Evolutionary conservation across 2,113 vertebrate genomes (phyloP).

Genomic region (Guaruba guarouba): DNA sequence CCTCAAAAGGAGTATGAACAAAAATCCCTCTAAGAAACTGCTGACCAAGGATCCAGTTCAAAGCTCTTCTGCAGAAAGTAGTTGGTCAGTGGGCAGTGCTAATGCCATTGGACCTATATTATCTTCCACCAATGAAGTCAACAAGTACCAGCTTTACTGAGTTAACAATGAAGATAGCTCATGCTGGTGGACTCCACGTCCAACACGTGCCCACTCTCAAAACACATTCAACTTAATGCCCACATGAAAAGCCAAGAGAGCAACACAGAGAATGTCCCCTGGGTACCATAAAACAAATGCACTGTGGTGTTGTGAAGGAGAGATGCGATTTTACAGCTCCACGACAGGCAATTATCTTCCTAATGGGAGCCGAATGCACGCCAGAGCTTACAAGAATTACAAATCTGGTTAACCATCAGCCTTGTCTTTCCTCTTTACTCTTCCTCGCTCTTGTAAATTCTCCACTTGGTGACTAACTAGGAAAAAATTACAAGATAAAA

Average conservation of each 20-base stretch:
- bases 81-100: fast-evolving
- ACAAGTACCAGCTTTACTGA: background rate
- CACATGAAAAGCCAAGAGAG: background rate
- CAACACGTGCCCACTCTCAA: background rate
- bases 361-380: background rate
- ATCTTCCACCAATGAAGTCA: background rate
- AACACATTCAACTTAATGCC: background rate
- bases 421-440: slow-evolving; percentile 7
- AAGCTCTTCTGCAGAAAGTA: background rate
- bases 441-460: slow-evolving; percentile 22
- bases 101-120: background rate
- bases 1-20: background rate
- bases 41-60: background rate
- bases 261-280: background rate
- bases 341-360: slow-evolving; percentile 16
- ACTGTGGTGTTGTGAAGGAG: background rate
- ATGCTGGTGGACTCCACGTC: background rate
- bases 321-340: background rate
- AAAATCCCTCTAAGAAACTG: background rate
- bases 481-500: slow-evolving; percentile 34
- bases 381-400: slow-evolving; percentile 4
- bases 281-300: background rate
- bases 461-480: slow-evolving; percentile 17
- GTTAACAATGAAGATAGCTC: background rate
- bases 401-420: slow-evolving; percentile 55